Percentiles rank a stretch among this genome's conserved stretches.
phyloP scores from a whole-genome alignment of 1,140 invertebrate genomes.

The Platyura marginata region DNA sequence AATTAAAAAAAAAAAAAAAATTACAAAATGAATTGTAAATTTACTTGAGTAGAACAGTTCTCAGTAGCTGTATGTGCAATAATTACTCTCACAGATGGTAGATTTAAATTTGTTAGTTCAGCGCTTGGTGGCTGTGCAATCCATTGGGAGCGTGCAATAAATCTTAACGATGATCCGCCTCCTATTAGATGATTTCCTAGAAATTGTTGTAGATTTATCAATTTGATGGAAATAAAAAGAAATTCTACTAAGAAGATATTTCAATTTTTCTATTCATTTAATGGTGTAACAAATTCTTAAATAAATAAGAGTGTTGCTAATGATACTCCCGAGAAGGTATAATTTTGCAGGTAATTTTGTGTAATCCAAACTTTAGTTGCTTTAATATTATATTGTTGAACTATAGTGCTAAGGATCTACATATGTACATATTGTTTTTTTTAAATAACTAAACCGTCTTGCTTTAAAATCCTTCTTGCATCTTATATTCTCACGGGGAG shows the following conservation, averaged over 20 bases:
- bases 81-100: conserved; percentile 30
- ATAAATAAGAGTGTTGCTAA: neutral
- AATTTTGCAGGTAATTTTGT: neutral
- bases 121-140: conserved; percentile 33
- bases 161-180: conserved; percentile 13
- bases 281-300: neutral
- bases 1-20: no score
- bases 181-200: conserved; percentile 4
- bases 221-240: neutral
- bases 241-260: neutral
- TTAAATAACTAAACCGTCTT: no score
- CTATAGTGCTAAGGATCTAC: no score
- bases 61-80: conserved; percentile 26
- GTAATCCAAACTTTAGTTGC: neutral
- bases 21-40: no score
- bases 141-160: conserved; percentile 33
- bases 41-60: conserved; percentile 1
- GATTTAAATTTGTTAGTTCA: conserved; percentile 17
- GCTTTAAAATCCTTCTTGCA: no score
- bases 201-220: neutral
- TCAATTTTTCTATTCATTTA: no score
- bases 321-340: no score
- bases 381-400: neutral
- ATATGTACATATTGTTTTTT: no score
- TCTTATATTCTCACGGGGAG: no score